Evolutionary conservation across 2,797 vertebrate genomes (phyloP).

Genomic region (Smutsia temminckii): DNA sequence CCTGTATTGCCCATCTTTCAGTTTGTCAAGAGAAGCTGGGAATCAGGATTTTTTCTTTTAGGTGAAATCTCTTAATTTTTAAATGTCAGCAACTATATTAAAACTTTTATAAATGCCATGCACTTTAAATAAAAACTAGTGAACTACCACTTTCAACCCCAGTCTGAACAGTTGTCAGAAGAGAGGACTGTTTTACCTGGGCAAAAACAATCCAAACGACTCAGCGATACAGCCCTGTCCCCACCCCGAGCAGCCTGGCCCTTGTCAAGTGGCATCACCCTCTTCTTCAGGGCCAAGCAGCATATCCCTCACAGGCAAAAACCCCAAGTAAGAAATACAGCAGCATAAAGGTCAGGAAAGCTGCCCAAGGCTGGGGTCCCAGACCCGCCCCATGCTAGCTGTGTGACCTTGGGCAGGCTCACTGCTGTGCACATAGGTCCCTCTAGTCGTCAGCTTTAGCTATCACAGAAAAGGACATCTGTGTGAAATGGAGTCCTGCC

Average conservation of each 20-base stretch:
- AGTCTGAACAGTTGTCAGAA: neutral
- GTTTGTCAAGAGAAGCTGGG: neutral
- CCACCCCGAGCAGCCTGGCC: neutral
- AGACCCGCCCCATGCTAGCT: neutral
- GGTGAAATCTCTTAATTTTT: neutral
- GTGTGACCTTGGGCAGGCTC: neutral
- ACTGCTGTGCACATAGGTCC: neutral
- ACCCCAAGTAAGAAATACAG: neutral
- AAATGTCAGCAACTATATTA: neutral
- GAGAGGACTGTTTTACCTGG: neutral
- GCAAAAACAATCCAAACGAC: neutral
- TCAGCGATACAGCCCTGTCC: no score
- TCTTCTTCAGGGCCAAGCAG: neutral
- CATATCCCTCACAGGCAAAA: neutral
- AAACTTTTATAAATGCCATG: neutral
- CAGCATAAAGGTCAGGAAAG: neutral
- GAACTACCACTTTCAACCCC: neutral
- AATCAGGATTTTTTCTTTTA: neutral
- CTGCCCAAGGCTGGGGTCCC: neutral
- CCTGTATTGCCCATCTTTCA: neutral
- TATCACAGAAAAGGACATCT: neutral
- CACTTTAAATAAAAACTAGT: neutral
- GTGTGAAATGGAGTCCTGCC: neutral
- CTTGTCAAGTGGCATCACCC: no score
- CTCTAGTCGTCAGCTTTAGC: neutral